A percentile compares a stretch with the other conserved stretches of the same genome.
These are phyloP conservation scores for Lasioglossum oenotherae DNA, from an alignment of 2,888 invertebrate species.

Conservation along the genomic window DNA sequence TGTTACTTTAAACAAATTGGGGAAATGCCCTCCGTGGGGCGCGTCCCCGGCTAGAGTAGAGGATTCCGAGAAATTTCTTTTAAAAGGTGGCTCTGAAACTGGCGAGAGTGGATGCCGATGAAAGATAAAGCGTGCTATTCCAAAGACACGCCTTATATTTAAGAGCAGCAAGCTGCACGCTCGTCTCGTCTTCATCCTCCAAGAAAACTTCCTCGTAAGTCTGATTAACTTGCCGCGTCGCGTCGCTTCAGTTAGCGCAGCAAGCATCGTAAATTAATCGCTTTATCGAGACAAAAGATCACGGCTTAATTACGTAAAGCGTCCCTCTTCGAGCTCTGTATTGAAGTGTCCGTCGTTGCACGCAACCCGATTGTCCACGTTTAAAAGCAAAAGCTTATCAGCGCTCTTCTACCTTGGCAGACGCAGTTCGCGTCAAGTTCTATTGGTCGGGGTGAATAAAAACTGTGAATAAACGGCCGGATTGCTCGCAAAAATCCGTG, in stretches of 20 bases:
- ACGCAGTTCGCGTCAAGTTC: conserved; percentile 25
- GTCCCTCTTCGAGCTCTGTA: conserved; percentile 11
- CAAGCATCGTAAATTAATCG: conserved; percentile 51
- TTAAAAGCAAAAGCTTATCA: conserved; percentile 50
- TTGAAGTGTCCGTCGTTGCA: conserved; percentile 42
- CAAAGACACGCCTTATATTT: not conserved
- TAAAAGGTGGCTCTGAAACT: not conserved
- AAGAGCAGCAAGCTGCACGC: not conserved
- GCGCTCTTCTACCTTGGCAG: conserved; percentile 12
- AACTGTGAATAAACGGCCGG: not conserved
- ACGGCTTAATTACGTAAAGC: conserved; percentile 54
- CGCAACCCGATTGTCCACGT: conserved; percentile 50
- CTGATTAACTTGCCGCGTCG: conserved; percentile 13
- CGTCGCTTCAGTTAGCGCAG: conserved; percentile 28
- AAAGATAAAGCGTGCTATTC: not conserved
- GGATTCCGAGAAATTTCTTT: conserved; percentile 12
- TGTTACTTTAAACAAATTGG: conserved; percentile 5
- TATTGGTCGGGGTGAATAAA: conserved; percentile 31
- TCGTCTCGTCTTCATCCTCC: not conserved
- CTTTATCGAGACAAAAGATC: conserved; percentile 58
- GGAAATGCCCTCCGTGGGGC: not conserved
- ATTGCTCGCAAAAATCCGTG: not conserved
- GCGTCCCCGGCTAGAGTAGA: not conserved
- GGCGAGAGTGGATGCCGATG: not conserved
- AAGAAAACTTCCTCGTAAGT: conserved; percentile 22